A percentile compares a stretch with the other conserved stretches of the same genome.
Conservation (phyloP, 2,888 invertebrate genomes). For the Drosophila robusta region DNA sequence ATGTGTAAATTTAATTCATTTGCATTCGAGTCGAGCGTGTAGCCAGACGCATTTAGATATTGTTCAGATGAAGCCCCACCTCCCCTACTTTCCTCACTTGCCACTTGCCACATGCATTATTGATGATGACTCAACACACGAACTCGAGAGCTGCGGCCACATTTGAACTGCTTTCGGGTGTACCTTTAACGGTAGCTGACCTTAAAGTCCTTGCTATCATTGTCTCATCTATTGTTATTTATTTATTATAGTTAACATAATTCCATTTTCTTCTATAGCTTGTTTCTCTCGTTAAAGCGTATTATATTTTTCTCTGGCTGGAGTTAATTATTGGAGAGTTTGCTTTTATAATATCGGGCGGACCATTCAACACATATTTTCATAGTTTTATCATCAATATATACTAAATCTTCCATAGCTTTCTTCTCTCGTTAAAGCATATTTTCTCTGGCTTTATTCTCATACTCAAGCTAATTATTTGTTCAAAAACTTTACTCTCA, state of each 20-base stretch:
- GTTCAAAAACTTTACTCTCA: no score
- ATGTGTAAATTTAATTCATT: constrained; percentile 58
- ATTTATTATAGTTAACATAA: not conserved
- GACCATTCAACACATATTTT: no score
- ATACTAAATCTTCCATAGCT: no score
- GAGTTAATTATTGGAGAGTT: no score
- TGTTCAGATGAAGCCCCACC: constrained; percentile 7
- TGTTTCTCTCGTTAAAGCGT: no score
- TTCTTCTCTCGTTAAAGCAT: no score
- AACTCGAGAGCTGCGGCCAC: constrained; percentile 4
- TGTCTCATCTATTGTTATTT: not conserved
- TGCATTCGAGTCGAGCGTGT: constrained; percentile 35
- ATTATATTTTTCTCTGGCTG: no score
- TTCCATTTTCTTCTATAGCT: no score
- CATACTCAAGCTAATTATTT: no score
- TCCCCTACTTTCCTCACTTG: not conserved
- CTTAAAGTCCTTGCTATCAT: not conserved
- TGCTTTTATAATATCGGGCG: no score
- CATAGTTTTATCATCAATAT: no score
- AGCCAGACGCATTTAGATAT: constrained; percentile 51
- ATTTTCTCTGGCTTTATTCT: no score
- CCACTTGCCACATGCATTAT: constrained; percentile 28
- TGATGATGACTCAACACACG: constrained; percentile 43
- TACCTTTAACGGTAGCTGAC: not conserved
- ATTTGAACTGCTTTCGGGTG: constrained; percentile 3